Evolutionary conservation across 2,797 vertebrate genomes (phyloP), one percentile per base, ranked within the genome.

Genomic region (Alcedo quadribrachys): DNA sequence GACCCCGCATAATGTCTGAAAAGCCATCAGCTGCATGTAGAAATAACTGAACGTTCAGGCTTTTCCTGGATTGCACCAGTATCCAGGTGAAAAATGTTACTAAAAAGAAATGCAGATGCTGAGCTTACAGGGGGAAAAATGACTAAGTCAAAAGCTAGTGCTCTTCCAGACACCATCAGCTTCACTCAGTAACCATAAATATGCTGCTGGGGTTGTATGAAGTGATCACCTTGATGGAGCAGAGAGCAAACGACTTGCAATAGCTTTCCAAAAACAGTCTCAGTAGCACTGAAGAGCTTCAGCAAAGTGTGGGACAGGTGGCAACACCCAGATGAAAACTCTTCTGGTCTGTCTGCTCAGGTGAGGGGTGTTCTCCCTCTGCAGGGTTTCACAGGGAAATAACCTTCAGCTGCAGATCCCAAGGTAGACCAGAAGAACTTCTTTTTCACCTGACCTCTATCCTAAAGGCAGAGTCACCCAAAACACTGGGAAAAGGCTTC

Each of bases 1-100:
- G 66, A 40, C 30, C 62, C 35, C 35, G 9, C 1, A 12, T 2
- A 12, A 17, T 21, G 53, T 43, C 32, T 16, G 20, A 17, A 43
- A 58, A 69, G 37, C 1, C 10, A 80, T 30, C 6, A 28, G 15
- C 28, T 57, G 5, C 2, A 1, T 1, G 16, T 18, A 6, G 2
- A 65, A 81, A 33, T 13, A 9, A 15, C 40, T 35, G 10, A 30
- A 37, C 42, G 9, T n/a, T n/a, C 22, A 5, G 8, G 2, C 6
- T 68, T 71, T 40, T 35, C 28, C 40, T 14, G 25, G 10, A 4
- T 2, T 33, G 37, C 20, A 40, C 8, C 45, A 5, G 1, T 12
- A 60, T 42, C 8, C 54, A 46, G 5, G 50, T 42, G 60, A 35
- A 85, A 91, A 89, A 25, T 4, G 3, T 13, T 22, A 32, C 62